Evolutionary conservation across 1,140 invertebrate genomes (phyloP), one percentile per base, ranked within the genome.

Genomic region (Archegozetes longisetosus): DNA sequence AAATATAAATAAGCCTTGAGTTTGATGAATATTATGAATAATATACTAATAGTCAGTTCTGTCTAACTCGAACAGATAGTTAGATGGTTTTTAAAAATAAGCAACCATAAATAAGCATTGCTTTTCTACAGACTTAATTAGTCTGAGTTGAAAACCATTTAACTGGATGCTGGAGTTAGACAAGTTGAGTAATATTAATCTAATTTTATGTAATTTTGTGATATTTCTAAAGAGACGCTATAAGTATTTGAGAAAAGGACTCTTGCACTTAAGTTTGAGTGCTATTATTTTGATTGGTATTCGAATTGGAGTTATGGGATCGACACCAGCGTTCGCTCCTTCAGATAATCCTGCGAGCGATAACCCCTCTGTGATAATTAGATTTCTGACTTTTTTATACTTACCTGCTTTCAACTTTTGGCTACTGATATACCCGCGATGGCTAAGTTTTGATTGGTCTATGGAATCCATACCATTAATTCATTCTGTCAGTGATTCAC

Each of bases 361-460:
- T 61, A 70, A 58, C 62, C 61, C 65, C 20, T 68, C 64, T 54
- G 26, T 65, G 23, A 48, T 69, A 24, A 68, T 65, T 3, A 60
- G 73, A 51, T 55, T 83, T 23, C 77, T 90, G 55, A 95, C 89
- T 9, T 93, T 93, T 71, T 74, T 82, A 60, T 92, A 89, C 69
- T 78, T 95, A 52, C 89, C 89, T 1, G 82, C 84, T 3, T 84
- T 90, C 64, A 93, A 92, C 71, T 81, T 87, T 61, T 78, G 80
- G 67, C 79, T 95, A 64, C 72, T 95, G 26, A 68, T 92, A 1
- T 87, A 80, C 66, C 90, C 90, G 9, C 79, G 79, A 63, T 80
- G 80, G 51, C 73, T 95, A 27, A 90, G 88, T 70, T 94, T 92
- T 70, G 90, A 95, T 70, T 95, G 90, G 90, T 89, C 88, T 2